These are phyloP conservation scores for Timandra comae DNA, from an alignment of 2,888 invertebrate species.

Conservation along the genomic window DNA sequence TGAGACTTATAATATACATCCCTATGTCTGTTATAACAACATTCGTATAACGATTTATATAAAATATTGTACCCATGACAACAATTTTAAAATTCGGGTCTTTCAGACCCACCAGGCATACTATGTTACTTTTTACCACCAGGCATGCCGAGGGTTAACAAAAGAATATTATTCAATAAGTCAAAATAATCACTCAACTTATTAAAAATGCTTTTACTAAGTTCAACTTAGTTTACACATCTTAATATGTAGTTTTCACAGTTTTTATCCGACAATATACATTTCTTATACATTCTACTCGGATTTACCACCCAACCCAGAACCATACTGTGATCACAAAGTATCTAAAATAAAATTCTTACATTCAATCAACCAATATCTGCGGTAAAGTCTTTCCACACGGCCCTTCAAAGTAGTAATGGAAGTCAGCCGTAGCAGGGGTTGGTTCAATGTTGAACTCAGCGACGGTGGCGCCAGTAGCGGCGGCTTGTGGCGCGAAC, in stretches of 20 bases:
- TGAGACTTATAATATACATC: too few species aligned
- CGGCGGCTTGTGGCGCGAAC: conserved; percentile 88
- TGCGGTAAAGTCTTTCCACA: conserved; percentile 59
- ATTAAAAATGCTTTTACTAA: background rate
- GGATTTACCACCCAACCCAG: background rate
- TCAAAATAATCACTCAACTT: too few species aligned
- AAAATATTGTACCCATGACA: too few species aligned
- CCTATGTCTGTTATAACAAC: too few species aligned
- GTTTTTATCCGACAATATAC: background rate
- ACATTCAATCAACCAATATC: conserved; percentile 41
- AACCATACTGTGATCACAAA: too few species aligned
- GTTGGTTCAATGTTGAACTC: conserved; percentile 71
- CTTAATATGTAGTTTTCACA: background rate
- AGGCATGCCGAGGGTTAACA: too few species aligned
- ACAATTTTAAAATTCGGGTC: too few species aligned
- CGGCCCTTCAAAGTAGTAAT: conserved; percentile 66
- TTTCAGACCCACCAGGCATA: too few species aligned
- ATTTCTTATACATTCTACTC: background rate
- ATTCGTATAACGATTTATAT: too few species aligned
- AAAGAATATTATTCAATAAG: too few species aligned
- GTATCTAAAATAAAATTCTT: too few species aligned
- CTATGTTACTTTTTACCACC: too few species aligned
- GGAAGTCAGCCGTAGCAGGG: conserved; percentile 55
- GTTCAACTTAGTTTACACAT: background rate
- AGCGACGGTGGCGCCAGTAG: conserved; percentile 75